Evolutionary conservation across 1,140 invertebrate species (phyloP).

Genomic region (Chymomyza costata): DNA sequence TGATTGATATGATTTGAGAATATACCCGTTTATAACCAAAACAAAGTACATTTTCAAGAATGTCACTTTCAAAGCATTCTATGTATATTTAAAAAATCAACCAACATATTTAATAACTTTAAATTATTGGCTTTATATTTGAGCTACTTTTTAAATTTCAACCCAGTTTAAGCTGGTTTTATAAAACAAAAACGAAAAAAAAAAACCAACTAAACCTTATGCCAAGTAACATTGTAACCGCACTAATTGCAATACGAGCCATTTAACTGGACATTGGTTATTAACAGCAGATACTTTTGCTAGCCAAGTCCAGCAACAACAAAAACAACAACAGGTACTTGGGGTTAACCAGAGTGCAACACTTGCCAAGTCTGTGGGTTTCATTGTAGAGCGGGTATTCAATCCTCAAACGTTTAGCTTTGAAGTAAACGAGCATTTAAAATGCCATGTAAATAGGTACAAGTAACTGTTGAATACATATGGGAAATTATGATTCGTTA

Average conservation of each 20-base stretch:
- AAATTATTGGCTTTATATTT: too few species aligned
- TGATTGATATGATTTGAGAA: too few species aligned
- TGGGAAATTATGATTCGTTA: slow-evolving; percentile 64
- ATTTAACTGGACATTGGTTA: slow-evolving; percentile 60
- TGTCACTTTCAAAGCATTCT: too few species aligned
- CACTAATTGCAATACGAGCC: slow-evolving; percentile 66
- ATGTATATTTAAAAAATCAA: too few species aligned
- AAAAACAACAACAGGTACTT: slow-evolving; percentile 40
- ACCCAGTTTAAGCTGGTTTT: too few species aligned
- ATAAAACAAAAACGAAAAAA: too few species aligned
- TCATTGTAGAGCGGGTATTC: background rate
- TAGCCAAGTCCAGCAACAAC: background rate
- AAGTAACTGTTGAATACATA: slow-evolving; percentile 31
- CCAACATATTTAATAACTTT: too few species aligned
- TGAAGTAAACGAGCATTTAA: slow-evolving; percentile 69
- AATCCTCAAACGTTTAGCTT: slow-evolving; percentile 25
- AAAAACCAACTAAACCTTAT: too few species aligned
- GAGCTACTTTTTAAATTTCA: too few species aligned
- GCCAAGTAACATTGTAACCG: too few species aligned
- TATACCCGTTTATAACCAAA: too few species aligned
- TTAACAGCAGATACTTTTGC: slow-evolving; percentile 50
- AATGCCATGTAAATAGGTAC: slow-evolving; percentile 19
- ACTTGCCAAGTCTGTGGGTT: slow-evolving; percentile 36
- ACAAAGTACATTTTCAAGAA: too few species aligned
- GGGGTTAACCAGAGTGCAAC: slow-evolving; percentile 61